These are phyloP conservation scores for Limnephilus rhombicus DNA, from an alignment of 2,888 invertebrate species.

Conservation along the genomic window DNA sequence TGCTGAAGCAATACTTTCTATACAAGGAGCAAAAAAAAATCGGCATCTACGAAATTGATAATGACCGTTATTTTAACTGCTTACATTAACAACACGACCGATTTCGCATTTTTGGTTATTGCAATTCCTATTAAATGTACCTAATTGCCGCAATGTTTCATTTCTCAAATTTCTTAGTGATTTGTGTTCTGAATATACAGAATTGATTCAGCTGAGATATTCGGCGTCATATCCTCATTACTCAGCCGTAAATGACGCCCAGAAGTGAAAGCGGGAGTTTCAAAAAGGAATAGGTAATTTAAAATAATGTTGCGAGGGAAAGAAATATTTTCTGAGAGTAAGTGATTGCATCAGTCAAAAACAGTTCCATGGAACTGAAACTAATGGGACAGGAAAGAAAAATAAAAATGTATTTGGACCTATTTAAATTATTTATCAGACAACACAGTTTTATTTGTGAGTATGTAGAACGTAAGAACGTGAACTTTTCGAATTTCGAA, in stretches of 20 bases:
- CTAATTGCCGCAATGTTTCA: background rate
- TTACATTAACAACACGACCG: background rate
- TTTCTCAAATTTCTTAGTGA: background rate
- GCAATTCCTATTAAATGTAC: background rate
- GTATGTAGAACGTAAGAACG: too few relatives aligned
- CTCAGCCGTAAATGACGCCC: background rate
- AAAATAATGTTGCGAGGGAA: background rate
- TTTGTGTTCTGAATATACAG: background rate
- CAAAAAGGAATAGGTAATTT: background rate
- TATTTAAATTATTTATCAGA: background rate
- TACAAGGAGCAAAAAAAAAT: too few relatives aligned
- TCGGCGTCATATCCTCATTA: background rate
- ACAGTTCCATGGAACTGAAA: background rate
- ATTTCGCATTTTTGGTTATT: background rate
- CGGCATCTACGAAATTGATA: background rate
- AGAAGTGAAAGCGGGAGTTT: background rate
- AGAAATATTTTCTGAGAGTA: background rate
- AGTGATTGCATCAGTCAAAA: background rate
- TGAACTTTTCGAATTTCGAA: too few relatives aligned
- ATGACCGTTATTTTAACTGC: background rate
- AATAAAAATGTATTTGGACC: background rate
- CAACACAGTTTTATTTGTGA: background rate
- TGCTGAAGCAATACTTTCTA: too few relatives aligned
- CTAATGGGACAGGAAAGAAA: background rate
- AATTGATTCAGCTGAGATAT: constrained; percentile 1